phyloP scores from a whole-genome alignment of 92 coral and sea anemone species.

The Porites cylindrica region DNA sequence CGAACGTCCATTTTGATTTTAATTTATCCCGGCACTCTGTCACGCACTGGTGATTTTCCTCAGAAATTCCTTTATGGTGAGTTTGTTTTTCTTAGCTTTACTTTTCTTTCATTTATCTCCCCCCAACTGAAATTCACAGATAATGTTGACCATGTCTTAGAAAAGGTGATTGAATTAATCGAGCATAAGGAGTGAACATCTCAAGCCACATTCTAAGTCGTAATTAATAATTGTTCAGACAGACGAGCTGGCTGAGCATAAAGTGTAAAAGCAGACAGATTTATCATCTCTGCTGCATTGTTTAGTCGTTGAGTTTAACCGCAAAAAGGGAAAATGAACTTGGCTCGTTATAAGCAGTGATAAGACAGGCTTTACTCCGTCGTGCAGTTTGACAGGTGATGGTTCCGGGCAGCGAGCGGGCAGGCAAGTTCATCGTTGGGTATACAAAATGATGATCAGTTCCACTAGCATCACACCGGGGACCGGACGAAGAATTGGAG shows the following conservation, averaged over 20 bases:
- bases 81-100: not conserved
- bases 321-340: slow-evolving; percentile 36
- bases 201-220: not conserved
- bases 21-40: not conserved
- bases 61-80: slow-evolving; percentile 22
- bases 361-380: slow-evolving; percentile 8
- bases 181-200: not conserved
- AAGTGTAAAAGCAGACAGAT: not conserved
- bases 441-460: not conserved
- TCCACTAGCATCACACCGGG: not conserved
- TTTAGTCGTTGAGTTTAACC: slow-evolving; percentile 24
- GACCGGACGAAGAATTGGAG: not conserved
- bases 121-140: no score
- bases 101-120: no score
- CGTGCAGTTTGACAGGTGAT: slow-evolving; percentile 41
- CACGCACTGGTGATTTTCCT: not conserved
- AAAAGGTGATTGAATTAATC: not conserved
- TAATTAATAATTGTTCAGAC: not conserved
- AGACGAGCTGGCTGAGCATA: not conserved
- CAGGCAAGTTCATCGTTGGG: not conserved
- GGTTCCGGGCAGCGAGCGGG: not conserved
- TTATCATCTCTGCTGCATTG: not conserved
- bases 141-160: no score
- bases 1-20: not conserved
- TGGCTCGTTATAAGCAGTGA: slow-evolving; percentile 3